Base-by-base conservation (phyloP, 2,113 vertebrate genomes). In the Lepus europaeus region DNA sequence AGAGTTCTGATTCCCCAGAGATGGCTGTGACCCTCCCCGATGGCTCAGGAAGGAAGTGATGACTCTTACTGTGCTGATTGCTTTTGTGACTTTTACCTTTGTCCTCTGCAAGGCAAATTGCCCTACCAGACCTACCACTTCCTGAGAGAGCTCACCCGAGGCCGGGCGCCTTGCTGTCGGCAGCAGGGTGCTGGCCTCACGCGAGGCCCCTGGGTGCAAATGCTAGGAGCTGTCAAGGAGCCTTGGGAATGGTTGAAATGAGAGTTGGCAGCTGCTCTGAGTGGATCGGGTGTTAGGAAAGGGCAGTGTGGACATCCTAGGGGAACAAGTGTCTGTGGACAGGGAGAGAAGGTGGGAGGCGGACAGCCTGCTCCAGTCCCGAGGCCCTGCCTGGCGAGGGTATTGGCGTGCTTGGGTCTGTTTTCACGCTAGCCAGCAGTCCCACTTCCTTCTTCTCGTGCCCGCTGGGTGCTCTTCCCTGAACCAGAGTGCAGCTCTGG, bases 1-100 rank as follows among this genome's bases (percentile, higher is more conserved):
- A 59, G 91, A 45, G 49, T 29, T 77, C 45, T 59, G 4, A 64
- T 39, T 93, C 86, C 79, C 79, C 72, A 39, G 83, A 66, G 85
- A 59, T 53, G 66, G 22, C 88, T 8, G 22, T 31, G 12, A 59
- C 27, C 27, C 64, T 76, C 36, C n/a, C 20, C 49, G 59, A 85
- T 68, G 17, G 80, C 88, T 92, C 79, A 56, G 86, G 74, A 93
- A 95, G 94, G 96, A 96, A 95, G 70, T 79, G 45, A 31, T 79
- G 91, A 78, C 63, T 77, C 33, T 79, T 3, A 63, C 13, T 25
- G 3, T 83, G 93, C 33, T 22, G 25, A 69, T 92, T 56, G 23
- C 13, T 61, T 92, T 39, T 61, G 49, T 90, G 81, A 63, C 89
- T 78, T 79, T 94, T 87, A 73, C 82, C 45, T 90, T 82, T 69